These are phyloP conservation scores for Rotaria macrura DNA, from an alignment of 2,888 invertebrate genomes.

Conservation along the genomic window DNA sequence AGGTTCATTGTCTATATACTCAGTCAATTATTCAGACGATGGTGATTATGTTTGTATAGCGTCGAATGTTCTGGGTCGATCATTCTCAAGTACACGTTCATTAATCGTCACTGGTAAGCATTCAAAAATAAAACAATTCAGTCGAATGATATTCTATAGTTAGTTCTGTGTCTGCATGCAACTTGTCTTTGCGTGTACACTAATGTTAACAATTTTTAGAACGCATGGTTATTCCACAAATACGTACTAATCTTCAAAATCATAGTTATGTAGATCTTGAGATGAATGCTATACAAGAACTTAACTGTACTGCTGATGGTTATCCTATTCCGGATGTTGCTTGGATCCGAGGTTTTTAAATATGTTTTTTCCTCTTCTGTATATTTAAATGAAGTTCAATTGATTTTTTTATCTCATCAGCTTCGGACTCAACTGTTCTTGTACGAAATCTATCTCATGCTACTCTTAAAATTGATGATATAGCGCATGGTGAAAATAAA, in stretches of 20 bases:
- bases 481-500: neutral
- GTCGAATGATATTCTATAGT: too few species aligned
- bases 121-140: neutral
- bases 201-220: neutral
- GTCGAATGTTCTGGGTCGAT: neutral
- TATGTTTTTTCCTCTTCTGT: neutral
- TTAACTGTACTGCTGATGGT: neutral
- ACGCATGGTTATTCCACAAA: neutral
- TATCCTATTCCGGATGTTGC: neutral
- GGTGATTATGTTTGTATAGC: constrained; percentile 1
- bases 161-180: too few species aligned
- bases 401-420: neutral
- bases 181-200: neutral
- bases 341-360: neutral
- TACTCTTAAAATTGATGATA: neutral
- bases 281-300: neutral
- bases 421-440: neutral
- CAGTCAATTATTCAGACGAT: neutral
- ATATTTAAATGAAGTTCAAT: neutral
- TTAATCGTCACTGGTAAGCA: neutral
- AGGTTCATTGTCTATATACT: neutral
- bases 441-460: neutral
- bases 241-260: neutral
- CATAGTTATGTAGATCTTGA: neutral
- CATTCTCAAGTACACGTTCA: neutral